These are phyloP conservation scores for Cheilosia pagana DNA, from an alignment of 2,888 invertebrate genomes.

Conservation along the genomic window DNA sequence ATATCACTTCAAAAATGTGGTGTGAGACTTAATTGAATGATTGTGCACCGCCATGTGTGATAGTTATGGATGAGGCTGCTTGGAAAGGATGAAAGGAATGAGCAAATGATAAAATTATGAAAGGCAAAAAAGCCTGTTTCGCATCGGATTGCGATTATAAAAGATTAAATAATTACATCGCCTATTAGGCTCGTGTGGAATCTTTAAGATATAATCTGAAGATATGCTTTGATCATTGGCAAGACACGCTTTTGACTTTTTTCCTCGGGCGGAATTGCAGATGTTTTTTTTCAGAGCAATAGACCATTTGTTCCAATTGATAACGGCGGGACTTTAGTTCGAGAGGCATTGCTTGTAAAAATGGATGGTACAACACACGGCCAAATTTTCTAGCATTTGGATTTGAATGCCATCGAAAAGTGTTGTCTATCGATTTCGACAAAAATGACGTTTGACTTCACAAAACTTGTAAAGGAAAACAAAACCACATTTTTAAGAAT, in stretches of 20 bases:
- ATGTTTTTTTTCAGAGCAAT: too few relatives aligned
- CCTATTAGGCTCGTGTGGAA: constrained; percentile 42
- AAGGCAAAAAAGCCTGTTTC: constrained; percentile 27
- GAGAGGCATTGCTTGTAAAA: too few relatives aligned
- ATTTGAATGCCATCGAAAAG: too few relatives aligned
- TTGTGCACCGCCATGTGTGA: constrained; percentile 52
- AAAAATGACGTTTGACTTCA: too few relatives aligned
- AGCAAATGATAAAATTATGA: constrained; percentile 65
- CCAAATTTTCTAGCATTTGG: too few relatives aligned
- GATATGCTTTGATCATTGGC: neutral
- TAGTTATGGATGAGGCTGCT: constrained; percentile 50
- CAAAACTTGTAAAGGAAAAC: too few relatives aligned
- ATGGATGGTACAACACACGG: too few relatives aligned
- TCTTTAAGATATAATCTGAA: constrained; percentile 20
- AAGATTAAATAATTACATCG: constrained; percentile 64
- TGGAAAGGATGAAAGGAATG: constrained; percentile 65
- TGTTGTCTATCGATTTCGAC: too few relatives aligned
- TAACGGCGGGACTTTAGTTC: too few relatives aligned
- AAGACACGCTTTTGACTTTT: neutral
- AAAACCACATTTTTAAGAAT: too few relatives aligned
- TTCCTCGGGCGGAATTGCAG: too few relatives aligned
- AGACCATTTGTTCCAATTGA: too few relatives aligned
- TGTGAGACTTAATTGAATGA: constrained; percentile 71
- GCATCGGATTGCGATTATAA: constrained; percentile 55
- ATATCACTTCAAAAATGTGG: constrained; percentile 69